These are phyloP conservation scores for Drosophila sp. DNA, from an alignment of 1,140 invertebrate genomes.

Conservation along the genomic window DNA sequence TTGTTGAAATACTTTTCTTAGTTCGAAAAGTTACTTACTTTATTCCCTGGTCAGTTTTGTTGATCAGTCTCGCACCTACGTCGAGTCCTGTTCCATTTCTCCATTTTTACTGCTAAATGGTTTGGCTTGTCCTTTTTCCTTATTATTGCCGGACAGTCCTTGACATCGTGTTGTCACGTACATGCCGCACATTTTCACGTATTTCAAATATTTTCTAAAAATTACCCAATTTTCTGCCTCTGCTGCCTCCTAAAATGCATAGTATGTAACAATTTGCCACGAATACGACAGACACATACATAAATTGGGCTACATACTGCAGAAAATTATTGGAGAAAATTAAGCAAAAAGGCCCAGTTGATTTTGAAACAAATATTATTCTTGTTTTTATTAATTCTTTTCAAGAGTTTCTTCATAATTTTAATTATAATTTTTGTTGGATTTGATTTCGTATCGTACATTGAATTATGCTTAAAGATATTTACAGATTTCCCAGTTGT, in stretches of 20 bases:
- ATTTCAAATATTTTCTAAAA: slow-evolving; percentile 81
- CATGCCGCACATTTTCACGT: slow-evolving; percentile 73
- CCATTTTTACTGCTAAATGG: slow-evolving; percentile 71
- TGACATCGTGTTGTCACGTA: slow-evolving; percentile 65
- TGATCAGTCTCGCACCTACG: slow-evolving; percentile 2
- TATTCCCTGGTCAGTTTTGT: slow-evolving; percentile 31
- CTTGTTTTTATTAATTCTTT: slow-evolving; percentile 66
- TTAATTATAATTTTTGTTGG: slow-evolving; percentile 30
- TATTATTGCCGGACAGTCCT: slow-evolving; percentile 55
- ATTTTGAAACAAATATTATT: slow-evolving; percentile 79
- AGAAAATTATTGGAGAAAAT: neutral
- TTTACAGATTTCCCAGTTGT: slow-evolving; percentile 65
- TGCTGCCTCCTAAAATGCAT: slow-evolving; percentile 42
- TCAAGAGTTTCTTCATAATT: slow-evolving; percentile 68
- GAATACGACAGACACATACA: slow-evolving; percentile 12
- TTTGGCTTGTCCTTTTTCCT: slow-evolving; percentile 40
- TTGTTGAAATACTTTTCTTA: too few relatives aligned
- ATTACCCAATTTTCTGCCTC: slow-evolving; percentile 80
- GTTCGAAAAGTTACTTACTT: neutral
- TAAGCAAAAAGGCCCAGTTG: slow-evolving; percentile 5
- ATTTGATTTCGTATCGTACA: slow-evolving; percentile 56
- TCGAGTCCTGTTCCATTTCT: too few relatives aligned
- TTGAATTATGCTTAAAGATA: slow-evolving; percentile 75
- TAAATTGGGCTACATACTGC: slow-evolving; percentile 20
- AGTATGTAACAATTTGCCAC: slow-evolving; percentile 27